A percentile compares a stretch with the other conserved stretches of the same genome.
Evolutionary conservation across 2,113 vertebrate species (phyloP).

Genomic region (Thinocorus orbignyianus): DNA sequence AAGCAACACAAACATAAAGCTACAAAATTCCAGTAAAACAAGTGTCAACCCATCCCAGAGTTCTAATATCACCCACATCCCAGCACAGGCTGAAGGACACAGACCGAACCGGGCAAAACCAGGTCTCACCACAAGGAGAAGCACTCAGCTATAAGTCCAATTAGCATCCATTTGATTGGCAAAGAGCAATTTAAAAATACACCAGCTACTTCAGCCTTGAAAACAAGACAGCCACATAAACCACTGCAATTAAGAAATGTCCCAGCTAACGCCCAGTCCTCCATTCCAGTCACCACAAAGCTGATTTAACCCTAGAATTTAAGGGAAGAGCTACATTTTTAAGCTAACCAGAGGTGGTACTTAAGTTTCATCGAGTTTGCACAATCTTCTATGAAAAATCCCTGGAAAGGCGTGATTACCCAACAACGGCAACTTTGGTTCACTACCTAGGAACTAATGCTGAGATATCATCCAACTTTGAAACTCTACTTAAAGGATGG

Average conservation of each 20-base stretch:
- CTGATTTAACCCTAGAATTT: neutral
- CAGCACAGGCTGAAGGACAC: neutral
- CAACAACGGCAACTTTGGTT: neutral
- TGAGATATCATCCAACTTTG: neutral
- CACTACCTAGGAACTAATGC: neutral
- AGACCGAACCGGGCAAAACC: neutral
- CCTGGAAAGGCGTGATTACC: neutral
- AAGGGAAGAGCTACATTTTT: neutral
- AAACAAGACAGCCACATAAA: neutral
- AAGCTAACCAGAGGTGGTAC: neutral
- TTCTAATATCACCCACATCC: fast-evolving
- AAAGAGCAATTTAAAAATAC: neutral
- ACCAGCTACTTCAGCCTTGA: neutral
- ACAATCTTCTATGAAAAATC: neutral
- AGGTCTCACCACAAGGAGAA: neutral
- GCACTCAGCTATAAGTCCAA: neutral
- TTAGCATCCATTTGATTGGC: neutral
- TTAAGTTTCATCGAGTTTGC: neutral
- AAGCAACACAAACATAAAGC: neutral
- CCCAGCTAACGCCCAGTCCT: neutral
- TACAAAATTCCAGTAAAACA: neutral
- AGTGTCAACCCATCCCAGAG: neutral
- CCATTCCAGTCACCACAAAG: neutral
- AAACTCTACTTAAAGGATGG: neutral
- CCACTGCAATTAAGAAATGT: neutral